phyloP scores from a whole-genome alignment of 2,888 invertebrate genomes.

The Nesidiocoris tenuis region DNA sequence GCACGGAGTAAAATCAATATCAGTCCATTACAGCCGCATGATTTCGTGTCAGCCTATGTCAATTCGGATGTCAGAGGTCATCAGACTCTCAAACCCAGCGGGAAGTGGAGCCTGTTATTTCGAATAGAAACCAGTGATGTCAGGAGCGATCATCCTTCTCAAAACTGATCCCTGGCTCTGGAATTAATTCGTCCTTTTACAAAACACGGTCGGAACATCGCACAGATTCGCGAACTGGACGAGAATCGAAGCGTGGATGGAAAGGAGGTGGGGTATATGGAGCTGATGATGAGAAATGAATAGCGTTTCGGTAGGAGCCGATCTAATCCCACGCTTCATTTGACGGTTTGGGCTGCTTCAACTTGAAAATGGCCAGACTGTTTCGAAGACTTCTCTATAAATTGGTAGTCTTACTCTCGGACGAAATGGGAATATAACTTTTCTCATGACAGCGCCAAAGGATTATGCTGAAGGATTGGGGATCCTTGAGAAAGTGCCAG shows the following conservation, averaged over 20 bases:
- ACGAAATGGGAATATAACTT: neutral
- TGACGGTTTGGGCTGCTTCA: neutral
- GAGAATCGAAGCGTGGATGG: slow-evolving; percentile 8
- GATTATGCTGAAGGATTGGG: neutral
- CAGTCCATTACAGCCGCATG: no score
- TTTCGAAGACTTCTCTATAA: no score
- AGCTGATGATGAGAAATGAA: slow-evolving; percentile 42
- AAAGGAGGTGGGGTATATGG: neutral
- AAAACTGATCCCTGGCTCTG: slow-evolving; percentile 10
- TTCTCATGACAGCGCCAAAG: neutral
- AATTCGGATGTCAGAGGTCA: slow-evolving; percentile 17
- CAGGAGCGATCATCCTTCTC: slow-evolving; percentile 24
- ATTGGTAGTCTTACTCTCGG: no score
- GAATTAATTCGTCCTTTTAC: slow-evolving; percentile 37
- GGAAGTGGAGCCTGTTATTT: slow-evolving; percentile 5
- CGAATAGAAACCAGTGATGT: slow-evolving; percentile 14
- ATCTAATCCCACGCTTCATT: slow-evolving; percentile 41
- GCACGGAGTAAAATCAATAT: no score
- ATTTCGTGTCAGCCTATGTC: no score
- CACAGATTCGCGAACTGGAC: neutral
- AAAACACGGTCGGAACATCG: neutral
- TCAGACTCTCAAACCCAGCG: neutral
- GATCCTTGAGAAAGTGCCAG: neutral
- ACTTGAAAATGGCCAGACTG: neutral
- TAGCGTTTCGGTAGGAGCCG: slow-evolving; percentile 23